phyloP scores from a whole-genome alignment of 1,140 invertebrate species.

The Trypoxylus dichotomus region DNA sequence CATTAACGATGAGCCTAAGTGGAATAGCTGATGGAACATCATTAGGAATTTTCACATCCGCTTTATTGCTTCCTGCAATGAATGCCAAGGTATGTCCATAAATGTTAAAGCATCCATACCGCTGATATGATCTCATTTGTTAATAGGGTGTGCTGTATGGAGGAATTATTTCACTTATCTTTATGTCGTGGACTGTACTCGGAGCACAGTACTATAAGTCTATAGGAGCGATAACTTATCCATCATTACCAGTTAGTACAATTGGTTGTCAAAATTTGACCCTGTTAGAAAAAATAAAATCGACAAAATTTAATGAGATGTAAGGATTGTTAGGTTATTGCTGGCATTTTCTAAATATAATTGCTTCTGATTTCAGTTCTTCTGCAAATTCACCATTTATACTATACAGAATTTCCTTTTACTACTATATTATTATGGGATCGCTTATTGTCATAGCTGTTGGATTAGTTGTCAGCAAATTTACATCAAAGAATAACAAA shows the following conservation, averaged over 20 bases:
- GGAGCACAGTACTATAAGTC: conserved; percentile 13
- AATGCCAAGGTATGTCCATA: not conserved
- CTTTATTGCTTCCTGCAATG: conserved; percentile 63
- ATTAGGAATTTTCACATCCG: conserved; percentile 67
- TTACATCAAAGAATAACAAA: not conserved
- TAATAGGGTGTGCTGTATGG: conserved; percentile 19
- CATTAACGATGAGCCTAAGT: conserved; percentile 64
- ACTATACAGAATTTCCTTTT: conserved; percentile 20
- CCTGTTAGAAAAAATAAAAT: not conserved
- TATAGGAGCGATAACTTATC: not conserved
- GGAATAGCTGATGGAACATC: conserved; percentile 67
- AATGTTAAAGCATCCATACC: not conserved
- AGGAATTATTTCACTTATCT: not conserved
- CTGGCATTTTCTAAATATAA: no score
- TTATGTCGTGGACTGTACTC: conserved; percentile 5
- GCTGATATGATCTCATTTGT: not conserved
- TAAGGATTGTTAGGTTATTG: not conserved
- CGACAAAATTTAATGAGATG: not conserved
- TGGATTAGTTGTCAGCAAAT: not conserved
- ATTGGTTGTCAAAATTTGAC: conserved; percentile 15
- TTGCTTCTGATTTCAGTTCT: not conserved
- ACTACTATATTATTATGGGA: conserved; percentile 19
- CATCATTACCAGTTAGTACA: not conserved
- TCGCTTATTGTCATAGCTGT: conserved; percentile 2
- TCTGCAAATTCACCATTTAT: not conserved